Conservation (phyloP, 2,888 invertebrate genomes). For the Mongoloraphidia duomilia region DNA sequence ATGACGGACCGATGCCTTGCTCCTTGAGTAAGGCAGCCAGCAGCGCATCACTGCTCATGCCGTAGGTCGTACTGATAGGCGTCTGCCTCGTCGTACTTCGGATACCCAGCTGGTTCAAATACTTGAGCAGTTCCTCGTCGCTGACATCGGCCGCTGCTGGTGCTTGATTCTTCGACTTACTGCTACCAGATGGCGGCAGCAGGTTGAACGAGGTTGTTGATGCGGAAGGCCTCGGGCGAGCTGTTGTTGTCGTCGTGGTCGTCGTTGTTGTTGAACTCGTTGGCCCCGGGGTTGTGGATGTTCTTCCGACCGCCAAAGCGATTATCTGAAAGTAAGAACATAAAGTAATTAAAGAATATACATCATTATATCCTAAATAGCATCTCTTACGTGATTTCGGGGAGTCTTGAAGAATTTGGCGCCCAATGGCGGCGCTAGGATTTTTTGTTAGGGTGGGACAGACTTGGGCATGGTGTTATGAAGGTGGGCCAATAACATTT, state of each 20-base stretch:
- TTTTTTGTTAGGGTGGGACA: too few relatives aligned
- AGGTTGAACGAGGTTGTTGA: too few relatives aligned
- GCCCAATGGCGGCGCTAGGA: too few relatives aligned
- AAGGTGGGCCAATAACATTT: too few relatives aligned
- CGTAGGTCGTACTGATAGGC: slow-evolving; percentile 27
- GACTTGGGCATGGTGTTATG: too few relatives aligned
- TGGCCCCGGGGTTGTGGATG: slow-evolving; percentile 4
- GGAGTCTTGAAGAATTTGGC: too few relatives aligned
- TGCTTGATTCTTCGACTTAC: slow-evolving; percentile 30
- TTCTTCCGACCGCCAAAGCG: slow-evolving; percentile 23
- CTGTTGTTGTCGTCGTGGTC: slow-evolving; percentile 18
- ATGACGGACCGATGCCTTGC: slow-evolving; percentile 57
- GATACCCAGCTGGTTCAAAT: slow-evolving; percentile 12
- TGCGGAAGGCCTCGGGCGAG: background rate
- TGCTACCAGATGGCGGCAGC: slow-evolving; percentile 27
- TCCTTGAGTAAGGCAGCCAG: slow-evolving; percentile 55
- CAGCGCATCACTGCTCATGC: slow-evolving; percentile 51
- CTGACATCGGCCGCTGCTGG: slow-evolving; percentile 32
- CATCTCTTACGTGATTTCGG: too few relatives aligned
- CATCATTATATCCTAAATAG: too few relatives aligned
- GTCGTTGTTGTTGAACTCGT: slow-evolving; percentile 18
- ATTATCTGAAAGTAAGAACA: slow-evolving; percentile 20
- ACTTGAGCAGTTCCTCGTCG: slow-evolving; percentile 31
- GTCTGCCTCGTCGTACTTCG: slow-evolving; percentile 18
- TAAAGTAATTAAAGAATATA: background rate